A percentile compares a stretch with the other conserved stretches of the same genome.
These are phyloP conservation scores for Characodon lateralis DNA, from an alignment of 2,797 vertebrate genomes.

Conservation along the genomic window DNA sequence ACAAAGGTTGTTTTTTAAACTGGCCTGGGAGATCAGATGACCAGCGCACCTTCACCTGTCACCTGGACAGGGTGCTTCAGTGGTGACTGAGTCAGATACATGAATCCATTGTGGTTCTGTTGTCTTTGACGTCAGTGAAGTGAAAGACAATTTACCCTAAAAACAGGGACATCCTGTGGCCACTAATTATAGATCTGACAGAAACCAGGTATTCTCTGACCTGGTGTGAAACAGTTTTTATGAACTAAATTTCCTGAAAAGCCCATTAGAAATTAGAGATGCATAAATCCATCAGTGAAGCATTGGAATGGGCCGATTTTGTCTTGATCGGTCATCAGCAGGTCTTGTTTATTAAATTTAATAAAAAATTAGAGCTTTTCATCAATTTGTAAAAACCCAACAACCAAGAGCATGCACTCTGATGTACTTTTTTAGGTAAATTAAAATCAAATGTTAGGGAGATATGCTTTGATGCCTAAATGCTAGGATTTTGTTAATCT, in stretches of 20 bases:
- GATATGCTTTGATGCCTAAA: not conserved
- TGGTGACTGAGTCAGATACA: not conserved
- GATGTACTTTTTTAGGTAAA: not conserved
- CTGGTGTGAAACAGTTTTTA: not conserved
- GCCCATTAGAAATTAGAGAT: not conserved
- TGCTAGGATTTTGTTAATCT: not conserved
- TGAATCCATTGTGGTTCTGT: not conserved
- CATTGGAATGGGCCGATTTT: not conserved
- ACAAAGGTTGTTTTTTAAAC: not conserved
- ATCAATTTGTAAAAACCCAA: not conserved
- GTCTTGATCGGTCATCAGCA: too few relatives aligned
- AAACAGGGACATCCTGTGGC: not conserved
- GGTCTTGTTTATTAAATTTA: not conserved
- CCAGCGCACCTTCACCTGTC: not conserved
- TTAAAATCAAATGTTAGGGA: not conserved
- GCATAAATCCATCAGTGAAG: not conserved
- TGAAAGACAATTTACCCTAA: not conserved
- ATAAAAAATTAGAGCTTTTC: not conserved
- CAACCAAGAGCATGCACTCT: not conserved
- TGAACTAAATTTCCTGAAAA: not conserved
- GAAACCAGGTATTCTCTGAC: too few relatives aligned
- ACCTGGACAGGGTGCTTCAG: not conserved
- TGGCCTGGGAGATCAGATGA: not conserved
- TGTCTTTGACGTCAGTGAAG: not conserved
- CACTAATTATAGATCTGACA: too few relatives aligned